Evolutionary conservation across 2,888 invertebrate genomes (phyloP), one percentile per base, ranked within the genome.

Genomic region (Catotricha subobsoleta): DNA sequence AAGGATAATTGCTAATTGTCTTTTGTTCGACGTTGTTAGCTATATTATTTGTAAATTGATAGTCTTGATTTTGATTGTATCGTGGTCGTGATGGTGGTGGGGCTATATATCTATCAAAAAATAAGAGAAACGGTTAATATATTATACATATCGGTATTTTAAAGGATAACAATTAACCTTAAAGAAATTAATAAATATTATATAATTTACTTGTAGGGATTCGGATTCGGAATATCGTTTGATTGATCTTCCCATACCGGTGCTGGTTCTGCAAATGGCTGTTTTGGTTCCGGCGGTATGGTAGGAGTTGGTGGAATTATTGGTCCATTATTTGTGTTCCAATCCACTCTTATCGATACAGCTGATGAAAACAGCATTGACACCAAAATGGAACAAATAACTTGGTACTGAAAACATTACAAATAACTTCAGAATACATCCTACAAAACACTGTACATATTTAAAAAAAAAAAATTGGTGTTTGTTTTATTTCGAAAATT

Each of bases 181-280:
- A n/a, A n/a, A n/a, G n/a, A n/a, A n/a, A n/a, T n/a, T n/a, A n/a
- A n/a, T n/a, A n/a, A n/a, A n/a, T n/a, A n/a, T n/a, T n/a, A 9
- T 31, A 30, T 33, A n/a, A 54, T 52, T 64, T 64, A 73, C 73
- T 68, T 67, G 54, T 70, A 69, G 50, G 69, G 69, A 49, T 70
- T 68, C 43, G 74, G 73, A 55, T 74, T 72, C 21, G 71, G 71
- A 19, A 66, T 58, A 48, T 74, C 74, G 48, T 68, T 64, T 15
- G 61, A 58, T 45, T 68, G 59, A 52, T 67, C 64, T 50, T 74
- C 74, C 73, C 73, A 74, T 15, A 74, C 74, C 21, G 73, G 69
- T 48, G 73, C 73, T 2, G 74, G 74, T 20, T 55, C 59, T 16
- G 69, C 64, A 54, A 62, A 68, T 37, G 72, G 72, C 54, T 62